phyloP scores from a whole-genome alignment of 2,888 invertebrate species.

The Dolichopus griseipennis region DNA sequence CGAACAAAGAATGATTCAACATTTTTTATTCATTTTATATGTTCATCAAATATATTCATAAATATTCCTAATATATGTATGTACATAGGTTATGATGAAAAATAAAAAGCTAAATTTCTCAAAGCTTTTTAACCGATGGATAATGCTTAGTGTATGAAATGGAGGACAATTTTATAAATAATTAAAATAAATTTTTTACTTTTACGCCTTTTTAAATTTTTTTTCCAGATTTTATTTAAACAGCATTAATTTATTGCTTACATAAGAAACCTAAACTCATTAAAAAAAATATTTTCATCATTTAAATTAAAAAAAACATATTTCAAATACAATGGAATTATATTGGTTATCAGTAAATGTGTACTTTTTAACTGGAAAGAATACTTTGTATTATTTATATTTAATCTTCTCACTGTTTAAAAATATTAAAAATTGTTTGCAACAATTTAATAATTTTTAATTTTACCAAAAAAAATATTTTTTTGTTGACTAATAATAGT shows the following conservation, averaged over 20 bases:
- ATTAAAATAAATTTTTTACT: too few species aligned
- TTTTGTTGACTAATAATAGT: background rate
- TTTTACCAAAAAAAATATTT: background rate
- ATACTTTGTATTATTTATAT: background rate
- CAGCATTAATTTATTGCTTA: slow-evolving; percentile 6
- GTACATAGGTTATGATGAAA: too few species aligned
- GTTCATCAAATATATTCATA: too few species aligned
- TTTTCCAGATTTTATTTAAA: slow-evolving; percentile 1
- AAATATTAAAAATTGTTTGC: background rate
- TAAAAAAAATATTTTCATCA: background rate
- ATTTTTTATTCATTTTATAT: too few species aligned
- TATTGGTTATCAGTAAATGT: background rate
- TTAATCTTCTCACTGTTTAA: background rate
- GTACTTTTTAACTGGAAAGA: slow-evolving; percentile 5
- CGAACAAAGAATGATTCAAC: too few species aligned
- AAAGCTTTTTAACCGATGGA: too few species aligned
- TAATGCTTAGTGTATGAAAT: too few species aligned
- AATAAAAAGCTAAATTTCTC: too few species aligned
- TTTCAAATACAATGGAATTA: background rate
- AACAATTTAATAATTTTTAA: background rate
- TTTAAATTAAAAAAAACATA: background rate
- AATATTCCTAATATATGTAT: too few species aligned
- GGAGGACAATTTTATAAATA: background rate
- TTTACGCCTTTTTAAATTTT: background rate
- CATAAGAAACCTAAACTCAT: slow-evolving; percentile 1